phyloP scores from a whole-genome alignment of 2,113 vertebrate genomes.

The Lepus timidus region DNA sequence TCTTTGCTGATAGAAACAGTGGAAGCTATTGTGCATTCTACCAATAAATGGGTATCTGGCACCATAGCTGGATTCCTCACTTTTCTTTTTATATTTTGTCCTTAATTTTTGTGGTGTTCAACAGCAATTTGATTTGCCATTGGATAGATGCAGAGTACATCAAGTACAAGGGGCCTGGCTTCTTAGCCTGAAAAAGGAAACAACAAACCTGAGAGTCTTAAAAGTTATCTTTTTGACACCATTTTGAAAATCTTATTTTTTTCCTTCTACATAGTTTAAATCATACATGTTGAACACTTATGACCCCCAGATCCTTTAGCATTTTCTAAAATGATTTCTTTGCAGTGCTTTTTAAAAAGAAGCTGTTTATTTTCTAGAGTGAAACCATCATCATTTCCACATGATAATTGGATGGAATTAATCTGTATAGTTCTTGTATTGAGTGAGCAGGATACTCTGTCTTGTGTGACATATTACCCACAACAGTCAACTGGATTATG shows the following conservation, averaged over 20 bases:
- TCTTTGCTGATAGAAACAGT: conserved; percentile 63
- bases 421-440: not conserved
- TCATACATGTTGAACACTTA: not conserved
- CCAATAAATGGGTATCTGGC: conserved; percentile 37
- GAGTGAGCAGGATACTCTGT: conserved; percentile 1
- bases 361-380: not conserved
- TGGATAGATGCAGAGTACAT: not conserved
- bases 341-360: not conserved
- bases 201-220: not conserved
- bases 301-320: not conserved
- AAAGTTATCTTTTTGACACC: conserved; percentile 10
- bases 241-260: not conserved
- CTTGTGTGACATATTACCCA: not conserved
- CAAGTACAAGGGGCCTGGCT: not conserved
- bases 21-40: conserved; percentile 8
- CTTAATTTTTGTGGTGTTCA: conserved; percentile 45
- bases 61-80: not conserved
- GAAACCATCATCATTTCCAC: conserved; percentile 30
- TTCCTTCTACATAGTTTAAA: conserved; percentile 48
- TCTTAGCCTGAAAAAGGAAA: conserved; percentile 2
- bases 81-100: conserved; percentile 51
- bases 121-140: conserved; percentile 41
- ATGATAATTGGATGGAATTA: not conserved
- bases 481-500: conserved; percentile 71
- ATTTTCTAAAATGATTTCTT: conserved; percentile 43